phyloP scores from a whole-genome alignment of 1,140 invertebrate species.

The Drosophila virilis region DNA sequence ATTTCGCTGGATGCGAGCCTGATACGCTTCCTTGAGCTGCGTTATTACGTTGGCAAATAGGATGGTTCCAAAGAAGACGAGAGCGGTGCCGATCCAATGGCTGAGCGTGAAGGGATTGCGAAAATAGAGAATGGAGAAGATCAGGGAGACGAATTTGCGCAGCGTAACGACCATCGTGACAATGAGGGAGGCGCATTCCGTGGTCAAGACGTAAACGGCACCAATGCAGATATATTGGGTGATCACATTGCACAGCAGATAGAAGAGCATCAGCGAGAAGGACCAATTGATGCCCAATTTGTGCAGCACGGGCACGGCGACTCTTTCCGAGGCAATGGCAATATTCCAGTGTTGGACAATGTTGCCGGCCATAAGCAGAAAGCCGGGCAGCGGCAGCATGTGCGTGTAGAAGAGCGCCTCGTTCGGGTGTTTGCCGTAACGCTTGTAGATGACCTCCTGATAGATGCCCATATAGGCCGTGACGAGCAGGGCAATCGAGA shows the following conservation, averaged over 20 bases:
- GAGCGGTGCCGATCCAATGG: slow-evolving; percentile 95
- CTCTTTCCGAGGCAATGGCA: slow-evolving; percentile 68
- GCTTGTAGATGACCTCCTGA: slow-evolving; percentile 94
- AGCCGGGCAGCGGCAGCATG: slow-evolving; percentile 63
- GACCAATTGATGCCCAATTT: slow-evolving; percentile 68
- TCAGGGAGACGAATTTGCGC: slow-evolving; percentile 96
- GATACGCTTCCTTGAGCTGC: slow-evolving; percentile 35
- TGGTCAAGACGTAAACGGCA: slow-evolving; percentile 97
- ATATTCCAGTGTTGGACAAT: slow-evolving; percentile 90
- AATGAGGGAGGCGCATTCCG: slow-evolving; percentile 96
- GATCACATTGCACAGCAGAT: slow-evolving; percentile 93
- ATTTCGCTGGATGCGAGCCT: not conserved
- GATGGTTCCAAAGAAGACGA: slow-evolving; percentile 96
- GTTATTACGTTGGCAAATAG: slow-evolving; percentile 87
- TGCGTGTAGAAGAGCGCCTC: slow-evolving; percentile 97
- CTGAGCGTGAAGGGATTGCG: slow-evolving; percentile 95
- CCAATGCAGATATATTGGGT: slow-evolving; percentile 98
- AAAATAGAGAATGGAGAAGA: slow-evolving; percentile 98
- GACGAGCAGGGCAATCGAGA: slow-evolving; percentile 95
- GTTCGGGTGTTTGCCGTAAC: slow-evolving; percentile 95
- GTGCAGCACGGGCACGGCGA: slow-evolving; percentile 65
- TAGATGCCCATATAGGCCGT: slow-evolving; percentile 98
- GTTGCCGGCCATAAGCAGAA: slow-evolving; percentile 86
- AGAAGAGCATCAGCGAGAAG: slow-evolving; percentile 91
- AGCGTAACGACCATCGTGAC: slow-evolving; percentile 98